A percentile compares a stretch with the other conserved stretches of the same genome.
Conservation (phyloP, 2,797 vertebrate genomes). For the Podarcis siculus region DNA sequence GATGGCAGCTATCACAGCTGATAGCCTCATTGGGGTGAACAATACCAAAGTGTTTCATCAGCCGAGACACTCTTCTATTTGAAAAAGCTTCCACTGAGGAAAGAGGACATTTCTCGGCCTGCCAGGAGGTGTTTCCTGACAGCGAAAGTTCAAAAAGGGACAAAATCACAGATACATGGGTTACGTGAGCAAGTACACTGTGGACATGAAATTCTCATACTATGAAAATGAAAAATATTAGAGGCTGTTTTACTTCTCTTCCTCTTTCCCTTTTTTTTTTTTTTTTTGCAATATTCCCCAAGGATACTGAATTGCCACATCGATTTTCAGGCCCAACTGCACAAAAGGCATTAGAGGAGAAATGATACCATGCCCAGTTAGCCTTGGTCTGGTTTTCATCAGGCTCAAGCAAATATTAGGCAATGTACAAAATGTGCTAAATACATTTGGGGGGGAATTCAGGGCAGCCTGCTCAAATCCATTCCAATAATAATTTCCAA, state of each 20-base stretch:
- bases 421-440: background rate
- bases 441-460: background rate
- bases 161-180: background rate
- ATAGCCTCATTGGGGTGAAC: background rate
- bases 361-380: background rate
- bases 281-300: background rate
- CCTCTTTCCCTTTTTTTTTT: fast-evolving
- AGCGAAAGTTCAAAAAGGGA: background rate
- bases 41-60: background rate
- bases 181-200: background rate
- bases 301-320: background rate
- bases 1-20: background rate
- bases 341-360: background rate
- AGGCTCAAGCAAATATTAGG: background rate
- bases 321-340: background rate
- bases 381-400: too few species aligned
- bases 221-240: background rate
- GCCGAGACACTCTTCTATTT: background rate
- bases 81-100: background rate
- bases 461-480: background rate
- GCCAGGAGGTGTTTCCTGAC: background rate
- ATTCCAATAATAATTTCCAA: background rate
- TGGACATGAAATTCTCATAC: background rate
- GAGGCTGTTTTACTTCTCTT: background rate
- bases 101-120: background rate